Base-by-base conservation (phyloP, 1,140 invertebrate genomes). In the Apis laboriosa region DNA sequence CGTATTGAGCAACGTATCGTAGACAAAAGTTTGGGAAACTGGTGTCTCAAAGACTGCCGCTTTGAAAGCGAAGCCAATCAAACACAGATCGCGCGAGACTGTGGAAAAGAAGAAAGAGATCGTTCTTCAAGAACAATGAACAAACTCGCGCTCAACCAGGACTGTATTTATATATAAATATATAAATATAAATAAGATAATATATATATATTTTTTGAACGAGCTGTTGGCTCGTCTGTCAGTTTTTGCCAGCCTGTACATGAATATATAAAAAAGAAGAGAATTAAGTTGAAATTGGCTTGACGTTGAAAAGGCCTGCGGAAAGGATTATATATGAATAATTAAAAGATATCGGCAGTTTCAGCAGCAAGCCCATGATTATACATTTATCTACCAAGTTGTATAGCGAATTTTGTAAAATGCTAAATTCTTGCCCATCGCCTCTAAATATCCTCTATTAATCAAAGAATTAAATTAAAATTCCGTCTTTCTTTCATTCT, bases 111-210 rank as follows among this genome's bases (percentile, higher is more conserved):
- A 2, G 34, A 43, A 2, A 43, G 24, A 56, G 24, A 21, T 56
- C 67, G 60, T 66, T 55, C 73, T 51, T 68, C 7, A 7, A 1
- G 9, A 72, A 63, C n/a, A 56, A 73, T 43, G 60, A 12, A 56
- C 24, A 17, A 43, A 71, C 53, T 67, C 64, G 9, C 64, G 58
- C 51, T 34, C 21, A 7, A 43, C 28, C 63, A 61, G 71, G 73
- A 86, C 81, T 89, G 88, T 89, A 89, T 89, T 89, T 89, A 88
- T 88, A 87, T 63, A 86, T 86, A 85, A 58, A 86, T 81, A 84
- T 86, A 90, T 88, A 91, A 87, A 90, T 89, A 86, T 77, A 83
- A 84, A 68, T 87, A 88, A 91, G 83, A 90, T 89, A 84, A 89
- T 89, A 89, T 43, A 43, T 43, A 91, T 88, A 89, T 88, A 88